These are phyloP conservation scores for Ptilonorhynchus violaceus DNA, from an alignment of 2,113 vertebrate genomes.

Conservation along the genomic window DNA sequence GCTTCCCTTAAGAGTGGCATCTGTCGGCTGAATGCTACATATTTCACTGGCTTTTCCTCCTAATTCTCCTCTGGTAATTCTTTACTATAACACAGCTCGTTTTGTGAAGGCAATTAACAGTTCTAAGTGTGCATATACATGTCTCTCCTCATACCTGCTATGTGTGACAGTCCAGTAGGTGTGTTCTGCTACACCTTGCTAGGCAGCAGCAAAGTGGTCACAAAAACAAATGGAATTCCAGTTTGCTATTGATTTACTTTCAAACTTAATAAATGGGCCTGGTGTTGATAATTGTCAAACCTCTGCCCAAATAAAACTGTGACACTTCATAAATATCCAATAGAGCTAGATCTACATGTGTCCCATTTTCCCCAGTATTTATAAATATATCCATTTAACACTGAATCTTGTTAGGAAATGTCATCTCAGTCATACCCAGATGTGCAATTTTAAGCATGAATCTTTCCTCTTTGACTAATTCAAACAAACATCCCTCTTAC, in stretches of 20 bases:
- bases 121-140: fast-evolving
- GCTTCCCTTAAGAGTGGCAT: background rate
- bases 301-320: slow-evolving; percentile 32
- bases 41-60: background rate
- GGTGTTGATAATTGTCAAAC: slow-evolving; percentile 22
- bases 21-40: background rate
- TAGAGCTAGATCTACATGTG: background rate
- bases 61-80: background rate
- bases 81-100: background rate
- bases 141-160: background rate
- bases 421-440: background rate
- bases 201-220: background rate
- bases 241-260: slow-evolving; percentile 47
- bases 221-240: slow-evolving; percentile 34
- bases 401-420: slow-evolving; percentile 11
- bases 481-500: slow-evolving; percentile 59
- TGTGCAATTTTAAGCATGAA: slow-evolving; percentile 22
- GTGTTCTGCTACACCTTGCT: background rate
- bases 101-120: background rate
- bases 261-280: slow-evolving; percentile 16
- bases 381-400: slow-evolving; percentile 38
- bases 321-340: slow-evolving; percentile 36
- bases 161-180: background rate
- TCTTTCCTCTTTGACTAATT: slow-evolving; percentile 36
- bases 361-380: background rate